Conservation (phyloP, 2,113 vertebrate genomes). For the Ursus arctos region DNA sequence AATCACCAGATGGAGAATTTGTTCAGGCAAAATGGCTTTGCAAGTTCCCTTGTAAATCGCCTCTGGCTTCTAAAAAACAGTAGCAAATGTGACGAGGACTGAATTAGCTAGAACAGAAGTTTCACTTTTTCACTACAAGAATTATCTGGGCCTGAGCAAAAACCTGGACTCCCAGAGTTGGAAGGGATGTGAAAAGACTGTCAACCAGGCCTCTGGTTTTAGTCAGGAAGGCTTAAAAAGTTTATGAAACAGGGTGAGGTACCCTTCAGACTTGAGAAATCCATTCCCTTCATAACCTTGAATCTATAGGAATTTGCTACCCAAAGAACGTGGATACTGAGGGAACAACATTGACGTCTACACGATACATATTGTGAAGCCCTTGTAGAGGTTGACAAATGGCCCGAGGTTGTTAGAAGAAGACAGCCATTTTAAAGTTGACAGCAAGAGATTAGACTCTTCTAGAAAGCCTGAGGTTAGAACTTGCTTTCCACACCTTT, state of each 20-base stretch:
- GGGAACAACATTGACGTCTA: not conserved
- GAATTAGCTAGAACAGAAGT: slow-evolving; percentile 86
- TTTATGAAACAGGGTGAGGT: not conserved
- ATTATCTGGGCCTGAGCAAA: slow-evolving; percentile 76
- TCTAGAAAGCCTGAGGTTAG: not conserved
- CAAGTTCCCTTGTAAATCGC: slow-evolving; percentile 83
- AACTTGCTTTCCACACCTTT: slow-evolving; percentile 30
- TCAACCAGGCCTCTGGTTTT: slow-evolving; percentile 16
- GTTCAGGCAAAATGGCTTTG: slow-evolving; percentile 82
- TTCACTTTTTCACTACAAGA: slow-evolving; percentile 79
- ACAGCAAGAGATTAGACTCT: not conserved
- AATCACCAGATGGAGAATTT: slow-evolving; percentile 84
- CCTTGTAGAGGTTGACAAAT: not conserved
- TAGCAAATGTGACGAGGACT: slow-evolving; percentile 82
- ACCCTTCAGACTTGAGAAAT: not conserved
- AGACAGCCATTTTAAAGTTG: not conserved
- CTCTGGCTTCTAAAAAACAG: slow-evolving; percentile 83
- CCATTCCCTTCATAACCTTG: not conserved
- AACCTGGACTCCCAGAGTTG: slow-evolving; percentile 76
- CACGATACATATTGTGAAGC: not conserved
- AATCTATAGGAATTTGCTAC: not conserved
- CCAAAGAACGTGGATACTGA: not conserved
- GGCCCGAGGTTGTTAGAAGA: not conserved
- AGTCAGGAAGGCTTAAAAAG: not conserved
- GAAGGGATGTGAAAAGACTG: slow-evolving; percentile 65